Conservation (phyloP, 2,888 invertebrate species). For the Adelognathus sp. region DNA sequence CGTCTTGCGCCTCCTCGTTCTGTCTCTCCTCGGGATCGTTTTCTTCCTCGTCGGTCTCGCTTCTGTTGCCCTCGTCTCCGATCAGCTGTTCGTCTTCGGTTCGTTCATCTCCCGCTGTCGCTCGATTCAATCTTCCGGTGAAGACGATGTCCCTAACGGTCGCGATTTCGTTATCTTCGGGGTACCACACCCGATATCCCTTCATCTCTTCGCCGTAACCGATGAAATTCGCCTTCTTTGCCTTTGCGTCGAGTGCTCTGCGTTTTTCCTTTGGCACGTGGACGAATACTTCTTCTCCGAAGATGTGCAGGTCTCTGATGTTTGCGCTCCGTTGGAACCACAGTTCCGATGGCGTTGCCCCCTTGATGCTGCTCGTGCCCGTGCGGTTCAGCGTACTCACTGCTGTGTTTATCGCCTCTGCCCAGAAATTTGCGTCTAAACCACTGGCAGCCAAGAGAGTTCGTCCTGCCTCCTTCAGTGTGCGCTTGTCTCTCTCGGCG, state of each 20-base stretch:
- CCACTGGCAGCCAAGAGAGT: slow-evolving; percentile 3
- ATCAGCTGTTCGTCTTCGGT: background rate
- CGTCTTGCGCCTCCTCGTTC: background rate
- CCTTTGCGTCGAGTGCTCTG: background rate
- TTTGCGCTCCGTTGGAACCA: slow-evolving; percentile 27
- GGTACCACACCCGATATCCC: slow-evolving; percentile 36
- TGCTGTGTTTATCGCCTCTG: slow-evolving; percentile 1
- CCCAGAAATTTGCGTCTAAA: slow-evolving; percentile 13
- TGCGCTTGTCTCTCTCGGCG: no score
- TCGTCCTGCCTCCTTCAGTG: slow-evolving; percentile 45
- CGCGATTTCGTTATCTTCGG: slow-evolving; percentile 19
- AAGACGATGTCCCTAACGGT: slow-evolving; percentile 31
- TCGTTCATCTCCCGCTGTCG: background rate
- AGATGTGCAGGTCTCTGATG: slow-evolving; percentile 11
- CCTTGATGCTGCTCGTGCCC: slow-evolving; percentile 26
- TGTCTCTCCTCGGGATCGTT: background rate
- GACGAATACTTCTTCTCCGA: slow-evolving; percentile 43
- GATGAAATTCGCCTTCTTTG: slow-evolving; percentile 7
- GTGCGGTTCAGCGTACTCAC: slow-evolving; percentile 22
- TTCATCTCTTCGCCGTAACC: slow-evolving; percentile 40
- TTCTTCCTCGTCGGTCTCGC: no score
- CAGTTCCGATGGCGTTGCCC: slow-evolving; percentile 3
- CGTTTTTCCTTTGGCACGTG: slow-evolving; percentile 51
- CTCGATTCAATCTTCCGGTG: slow-evolving; percentile 8
- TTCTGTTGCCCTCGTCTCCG: no score